Base-by-base conservation (phyloP, 2,888 invertebrate genomes). In the Idaea straminata region DNA sequence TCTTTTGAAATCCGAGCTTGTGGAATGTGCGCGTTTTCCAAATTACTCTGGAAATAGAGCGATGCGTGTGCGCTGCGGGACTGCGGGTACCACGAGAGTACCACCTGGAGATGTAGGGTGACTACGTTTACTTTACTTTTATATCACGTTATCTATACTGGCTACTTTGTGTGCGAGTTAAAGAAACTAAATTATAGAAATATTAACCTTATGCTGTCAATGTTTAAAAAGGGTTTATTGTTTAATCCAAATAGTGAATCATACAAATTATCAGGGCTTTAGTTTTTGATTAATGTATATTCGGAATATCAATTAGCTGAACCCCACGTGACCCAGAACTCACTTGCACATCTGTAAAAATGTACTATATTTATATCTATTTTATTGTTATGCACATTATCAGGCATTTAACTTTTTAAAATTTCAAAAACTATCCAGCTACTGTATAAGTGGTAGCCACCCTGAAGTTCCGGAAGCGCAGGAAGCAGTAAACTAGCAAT, bases 1-100 rank as follows among this genome's bases (percentile, higher is more conserved):
- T 64, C 82, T 80, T 87, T 87, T 87, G 90, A 87, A 85, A 90
- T 80, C 59, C 65, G 85, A 90, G 73, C 73, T 79, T 72, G 72
- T 74, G 74, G 78, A 82, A 81, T 82, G 78, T 69, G 77, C 77
- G 80, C 78, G 81, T 81, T 85, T 86, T 82, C 80, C 81, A 90
- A 88, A 91, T 91, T 89, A 89, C 87, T 82, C 86, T 82, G 78
- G 75, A 89, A 91, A 91, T 91, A 91, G 88, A 80, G 70, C 70
- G 66, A 5, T 74, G 72, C 77, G 73, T 72, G 72, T 70, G 76
- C 79, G 76, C 72, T 69, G 75, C 78, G 38, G 77, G 78, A 76
- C 72, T 69, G 75, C 78, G 38, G 77, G 78, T 77, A 71, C 68
- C 67, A 47, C 61, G 66, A 25, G 25, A 25, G 64, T 71, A 66